Evolutionary conservation across 2,113 vertebrate genomes (phyloP), one percentile per base, ranked within the genome.

Genomic region (Istiophorus platypterus): DNA sequence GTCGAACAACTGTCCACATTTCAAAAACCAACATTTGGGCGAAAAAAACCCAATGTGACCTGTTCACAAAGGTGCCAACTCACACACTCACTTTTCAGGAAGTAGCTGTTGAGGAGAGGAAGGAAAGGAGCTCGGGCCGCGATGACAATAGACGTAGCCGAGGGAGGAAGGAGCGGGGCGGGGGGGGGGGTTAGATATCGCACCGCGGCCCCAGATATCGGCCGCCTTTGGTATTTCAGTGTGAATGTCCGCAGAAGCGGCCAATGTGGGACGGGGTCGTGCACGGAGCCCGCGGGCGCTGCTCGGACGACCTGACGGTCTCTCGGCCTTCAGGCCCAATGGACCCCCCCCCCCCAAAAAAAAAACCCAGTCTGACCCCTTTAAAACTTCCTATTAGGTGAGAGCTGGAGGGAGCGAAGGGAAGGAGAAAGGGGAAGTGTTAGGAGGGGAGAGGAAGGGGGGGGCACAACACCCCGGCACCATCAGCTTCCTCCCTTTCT

Each of bases 401-500:
- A 63, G 27, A 51, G 58, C 45, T 61, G 54, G 9, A 68, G 45
- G 81, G 29, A 20, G 54, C 20, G 20, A 29, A 2, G 11, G 17
- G 54, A 52, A 65, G 14, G 52, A 71, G 51, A 1, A 1, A 54
- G 47, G n/a, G 81, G 79, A 80, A 76, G 74, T 74, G 58, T 31
- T 13, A 2, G 72, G 74, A 72, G 42, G 69, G 66, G 39, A 69
- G 47, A 81, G 83, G 72, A 78, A 58, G 61, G 61, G 72, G 69
- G 66, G 69, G 77, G 63, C 41, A 39, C 54, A 56, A 34, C 15
- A 47, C 10, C 10, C 13, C 26, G 27, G 54, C 85, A 65, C 62
- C 63, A 57, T 56, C 52, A 66, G 84, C 26, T 92, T 88, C 91
- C 88, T 89, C 20, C 82, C 75, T 88, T 85, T 88, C 88, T 90